phyloP scores from a whole-genome alignment of 2,888 invertebrate species.

The Stenoptilia bipunctidactyla region DNA sequence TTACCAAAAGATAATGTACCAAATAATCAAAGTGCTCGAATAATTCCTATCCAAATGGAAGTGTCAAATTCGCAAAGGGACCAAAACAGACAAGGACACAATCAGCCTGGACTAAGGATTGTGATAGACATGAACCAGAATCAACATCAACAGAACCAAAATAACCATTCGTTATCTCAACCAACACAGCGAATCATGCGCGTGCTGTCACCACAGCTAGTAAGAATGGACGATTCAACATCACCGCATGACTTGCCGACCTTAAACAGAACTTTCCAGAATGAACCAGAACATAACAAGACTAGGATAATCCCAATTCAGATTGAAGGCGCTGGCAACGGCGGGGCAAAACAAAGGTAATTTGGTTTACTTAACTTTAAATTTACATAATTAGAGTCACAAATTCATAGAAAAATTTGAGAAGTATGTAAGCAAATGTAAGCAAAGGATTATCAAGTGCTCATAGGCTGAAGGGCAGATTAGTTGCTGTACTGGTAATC shows the following conservation, averaged over 20 bases:
- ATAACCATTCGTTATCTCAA: slow-evolving; percentile 41
- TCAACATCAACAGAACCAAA: slow-evolving; percentile 29
- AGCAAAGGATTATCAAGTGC: no score
- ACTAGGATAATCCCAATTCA: slow-evolving; percentile 75
- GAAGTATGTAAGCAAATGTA: no score
- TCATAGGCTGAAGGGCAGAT: no score
- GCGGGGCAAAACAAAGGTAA: slow-evolving; percentile 55
- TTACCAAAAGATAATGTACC: slow-evolving; percentile 44
- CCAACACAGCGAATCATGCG: slow-evolving; percentile 68
- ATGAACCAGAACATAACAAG: slow-evolving; percentile 47
- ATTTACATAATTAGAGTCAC: background rate
- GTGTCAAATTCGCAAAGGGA: slow-evolving; percentile 39
- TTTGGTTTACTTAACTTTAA: no score
- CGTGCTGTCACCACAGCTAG: slow-evolving; percentile 63
- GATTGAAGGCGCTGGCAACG: slow-evolving; percentile 61
- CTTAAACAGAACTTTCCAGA: slow-evolving; percentile 40
- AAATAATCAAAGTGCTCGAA: slow-evolving; percentile 45
- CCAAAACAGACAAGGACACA: slow-evolving; percentile 25
- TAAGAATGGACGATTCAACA: slow-evolving; percentile 51
- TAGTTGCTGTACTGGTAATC: no score
- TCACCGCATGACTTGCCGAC: slow-evolving; percentile 47
- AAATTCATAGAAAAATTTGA: slow-evolving; percentile 5
- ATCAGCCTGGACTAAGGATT: slow-evolving; percentile 53
- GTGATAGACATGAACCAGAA: slow-evolving; percentile 56
- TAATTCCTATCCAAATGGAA: slow-evolving; percentile 79